These are phyloP conservation scores for Agrilus mali DNA, from an alignment of 2,888 invertebrate species.

Conservation along the genomic window DNA sequence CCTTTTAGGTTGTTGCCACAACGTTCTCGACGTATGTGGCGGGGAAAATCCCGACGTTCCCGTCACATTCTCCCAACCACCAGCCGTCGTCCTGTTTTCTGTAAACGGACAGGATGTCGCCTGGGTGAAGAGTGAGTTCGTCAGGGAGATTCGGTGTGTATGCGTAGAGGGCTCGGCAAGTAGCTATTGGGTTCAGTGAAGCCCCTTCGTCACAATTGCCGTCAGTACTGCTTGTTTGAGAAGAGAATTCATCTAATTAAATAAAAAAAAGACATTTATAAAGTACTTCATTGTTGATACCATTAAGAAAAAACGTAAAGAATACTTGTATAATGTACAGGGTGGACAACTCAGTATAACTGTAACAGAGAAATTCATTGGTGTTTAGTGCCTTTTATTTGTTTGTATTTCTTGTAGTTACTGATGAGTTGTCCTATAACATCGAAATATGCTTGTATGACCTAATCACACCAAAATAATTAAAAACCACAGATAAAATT, in stretches of 20 bases:
- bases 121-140: constrained; percentile 57
- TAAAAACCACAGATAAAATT: too few relatives aligned
- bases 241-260: constrained; percentile 65
- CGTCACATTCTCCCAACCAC: constrained; percentile 86
- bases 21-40: constrained; percentile 78
- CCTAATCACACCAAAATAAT: too few relatives aligned
- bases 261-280: constrained; percentile 5
- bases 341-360: too few relatives aligned
- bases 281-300: not conserved
- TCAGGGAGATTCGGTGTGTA: constrained; percentile 81
- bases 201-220: constrained; percentile 27
- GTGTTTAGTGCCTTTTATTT: too few relatives aligned
- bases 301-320: not conserved
- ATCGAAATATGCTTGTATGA: too few relatives aligned
- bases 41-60: constrained; percentile 81
- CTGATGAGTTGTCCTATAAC: too few relatives aligned
- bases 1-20: too few relatives aligned
- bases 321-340: too few relatives aligned
- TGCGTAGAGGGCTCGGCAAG: constrained; percentile 76
- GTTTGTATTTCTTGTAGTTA: too few relatives aligned
- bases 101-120: constrained; percentile 78
- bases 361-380: too few relatives aligned
- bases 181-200: constrained; percentile 46
- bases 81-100: constrained; percentile 88
- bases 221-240: constrained; percentile 49